Conservation (phyloP, 2,113 vertebrate species). For the Anser cygnoides region DNA sequence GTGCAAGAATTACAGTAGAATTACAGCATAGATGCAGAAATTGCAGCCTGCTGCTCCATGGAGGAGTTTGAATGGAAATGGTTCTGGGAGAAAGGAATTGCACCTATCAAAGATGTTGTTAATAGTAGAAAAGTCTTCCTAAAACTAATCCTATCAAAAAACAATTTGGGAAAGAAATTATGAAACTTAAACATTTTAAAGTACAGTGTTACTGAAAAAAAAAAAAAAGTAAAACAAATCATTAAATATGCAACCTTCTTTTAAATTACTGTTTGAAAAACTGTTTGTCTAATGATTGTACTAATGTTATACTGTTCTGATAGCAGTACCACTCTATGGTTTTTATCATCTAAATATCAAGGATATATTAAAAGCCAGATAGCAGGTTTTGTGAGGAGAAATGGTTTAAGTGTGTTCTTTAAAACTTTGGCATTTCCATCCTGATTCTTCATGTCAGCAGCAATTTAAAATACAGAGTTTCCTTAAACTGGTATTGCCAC, state of each 20-base stretch:
- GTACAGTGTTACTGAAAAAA: background rate
- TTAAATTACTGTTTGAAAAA: background rate
- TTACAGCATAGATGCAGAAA: conserved; percentile 49
- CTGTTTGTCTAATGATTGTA: background rate
- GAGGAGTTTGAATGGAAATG: conserved; percentile 6
- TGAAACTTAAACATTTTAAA: background rate
- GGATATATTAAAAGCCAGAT: background rate
- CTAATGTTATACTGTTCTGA: background rate
- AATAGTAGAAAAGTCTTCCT: background rate
- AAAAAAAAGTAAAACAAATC: background rate
- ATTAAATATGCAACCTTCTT: background rate
- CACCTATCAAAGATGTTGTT: background rate
- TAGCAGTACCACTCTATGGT: background rate
- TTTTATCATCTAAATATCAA: background rate
- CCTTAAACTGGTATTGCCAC: background rate
- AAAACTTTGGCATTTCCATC: background rate
- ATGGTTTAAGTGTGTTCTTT: background rate
- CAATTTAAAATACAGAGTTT: background rate
- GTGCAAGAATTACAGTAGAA: conserved; percentile 56
- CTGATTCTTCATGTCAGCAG: background rate
- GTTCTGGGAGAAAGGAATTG: background rate
- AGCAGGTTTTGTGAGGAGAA: background rate
- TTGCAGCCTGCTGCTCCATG: conserved; percentile 26
- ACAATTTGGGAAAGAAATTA: background rate
- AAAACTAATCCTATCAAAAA: background rate